Percentiles rank a stretch among this genome's conserved stretches.
phyloP scores from a whole-genome alignment of 2,113 vertebrate genomes.

The Chamaetylas fuelleborni region DNA sequence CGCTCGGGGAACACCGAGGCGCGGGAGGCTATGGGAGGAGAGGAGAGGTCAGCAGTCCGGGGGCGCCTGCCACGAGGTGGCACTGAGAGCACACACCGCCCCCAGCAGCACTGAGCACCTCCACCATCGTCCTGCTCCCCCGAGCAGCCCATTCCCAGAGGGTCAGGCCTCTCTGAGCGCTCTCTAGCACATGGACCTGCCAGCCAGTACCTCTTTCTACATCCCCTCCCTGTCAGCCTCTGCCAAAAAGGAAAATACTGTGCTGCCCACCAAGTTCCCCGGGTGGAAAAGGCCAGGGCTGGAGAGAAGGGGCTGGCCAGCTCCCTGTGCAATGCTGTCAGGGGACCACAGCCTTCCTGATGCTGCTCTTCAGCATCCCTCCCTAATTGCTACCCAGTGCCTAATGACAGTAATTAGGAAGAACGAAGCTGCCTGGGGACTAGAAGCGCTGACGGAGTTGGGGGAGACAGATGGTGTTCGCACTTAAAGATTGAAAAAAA shows the following conservation, averaged over 20 bases:
- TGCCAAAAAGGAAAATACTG: neutral
- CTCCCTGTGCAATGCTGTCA: neutral
- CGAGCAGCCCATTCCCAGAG: neutral
- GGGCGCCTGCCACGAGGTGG: neutral
- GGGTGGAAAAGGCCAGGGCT: neutral
- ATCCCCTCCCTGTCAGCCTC: neutral
- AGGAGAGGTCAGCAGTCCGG: neutral
- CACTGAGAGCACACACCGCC: neutral
- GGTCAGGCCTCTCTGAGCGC: neutral
- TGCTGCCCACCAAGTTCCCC: neutral
- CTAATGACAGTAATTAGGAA: constrained; percentile 73
- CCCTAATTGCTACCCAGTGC: constrained; percentile 57
- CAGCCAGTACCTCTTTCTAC: neutral
- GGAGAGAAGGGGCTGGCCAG: neutral
- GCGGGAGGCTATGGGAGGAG: neutral
- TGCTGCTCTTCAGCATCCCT: constrained; percentile 55
- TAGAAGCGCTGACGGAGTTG: constrained; percentile 59
- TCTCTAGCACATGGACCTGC: neutral
- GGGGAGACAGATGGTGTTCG: constrained; percentile 67
- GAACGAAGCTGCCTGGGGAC: constrained; percentile 61
- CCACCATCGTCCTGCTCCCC: rapidly evolving
- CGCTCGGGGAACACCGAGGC: rapidly evolving
- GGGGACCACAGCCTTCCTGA: constrained; percentile 19
- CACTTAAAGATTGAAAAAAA: constrained; percentile 41
- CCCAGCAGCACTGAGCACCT: neutral